Conservation (phyloP, 2,113 vertebrate species). For the Lonchura striata region DNA sequence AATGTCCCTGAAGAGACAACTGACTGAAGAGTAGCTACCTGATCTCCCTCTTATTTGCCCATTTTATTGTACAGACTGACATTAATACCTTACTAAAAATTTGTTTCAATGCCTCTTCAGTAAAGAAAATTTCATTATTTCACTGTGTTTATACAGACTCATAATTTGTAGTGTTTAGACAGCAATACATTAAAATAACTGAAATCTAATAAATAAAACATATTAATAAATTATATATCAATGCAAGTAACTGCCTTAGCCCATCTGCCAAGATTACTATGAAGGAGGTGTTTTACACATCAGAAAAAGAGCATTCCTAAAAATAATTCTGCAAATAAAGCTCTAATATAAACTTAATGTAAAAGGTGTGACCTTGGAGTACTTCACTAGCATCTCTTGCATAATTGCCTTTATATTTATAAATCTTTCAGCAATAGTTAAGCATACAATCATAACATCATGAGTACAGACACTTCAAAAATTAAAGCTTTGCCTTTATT, state of each 20-base stretch:
- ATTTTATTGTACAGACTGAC: background rate
- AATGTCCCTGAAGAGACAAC: background rate
- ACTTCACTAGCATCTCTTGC: background rate
- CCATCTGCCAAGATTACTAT: background rate
- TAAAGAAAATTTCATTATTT: background rate
- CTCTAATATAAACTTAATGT: background rate
- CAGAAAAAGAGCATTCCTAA: background rate
- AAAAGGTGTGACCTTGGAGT: background rate
- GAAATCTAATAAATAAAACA: conserved; percentile 34
- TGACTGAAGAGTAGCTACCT: background rate
- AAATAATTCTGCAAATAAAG: background rate
- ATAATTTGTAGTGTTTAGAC: background rate
- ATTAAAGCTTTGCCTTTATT: background rate
- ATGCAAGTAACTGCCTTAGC: background rate
- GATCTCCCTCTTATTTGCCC: background rate
- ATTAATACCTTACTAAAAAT: background rate
- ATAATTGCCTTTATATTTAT: background rate
- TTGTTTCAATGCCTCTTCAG: background rate
- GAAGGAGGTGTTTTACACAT: background rate
- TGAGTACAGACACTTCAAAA: background rate
- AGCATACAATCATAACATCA: background rate
- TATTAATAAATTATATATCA: conserved; percentile 38
- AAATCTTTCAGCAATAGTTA: background rate
- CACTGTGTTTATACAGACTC: background rate
- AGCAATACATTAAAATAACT: background rate